Percentiles rank a stretch among this genome's conserved stretches.
phyloP scores from a whole-genome alignment of 2,797 vertebrate species.

The Psittacula echo region DNA sequence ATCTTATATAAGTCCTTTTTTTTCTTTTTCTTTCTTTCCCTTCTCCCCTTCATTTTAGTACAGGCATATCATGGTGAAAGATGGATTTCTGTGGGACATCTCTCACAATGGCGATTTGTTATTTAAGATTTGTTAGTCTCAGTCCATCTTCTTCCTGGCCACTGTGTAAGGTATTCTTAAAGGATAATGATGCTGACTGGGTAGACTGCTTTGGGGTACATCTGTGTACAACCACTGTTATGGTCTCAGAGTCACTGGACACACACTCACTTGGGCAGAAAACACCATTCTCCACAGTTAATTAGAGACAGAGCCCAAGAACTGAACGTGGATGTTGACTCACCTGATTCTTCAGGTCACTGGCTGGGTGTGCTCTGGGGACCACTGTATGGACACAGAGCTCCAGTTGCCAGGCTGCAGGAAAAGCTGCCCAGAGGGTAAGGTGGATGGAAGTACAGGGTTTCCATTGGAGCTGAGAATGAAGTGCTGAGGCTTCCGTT shows the following conservation, averaged over 20 bases:
- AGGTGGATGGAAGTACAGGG: background rate
- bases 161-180: background rate
- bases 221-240: background rate
- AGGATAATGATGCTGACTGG: background rate
- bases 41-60: background rate
- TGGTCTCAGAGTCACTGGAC: background rate
- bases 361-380: background rate
- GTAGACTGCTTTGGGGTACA: background rate
- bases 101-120: background rate
- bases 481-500: background rate
- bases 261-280: background rate
- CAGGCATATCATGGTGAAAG: background rate
- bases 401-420: background rate
- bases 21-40: background rate
- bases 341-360: background rate
- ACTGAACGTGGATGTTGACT: background rate
- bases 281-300: background rate
- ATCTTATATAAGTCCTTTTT: background rate
- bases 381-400: background rate
- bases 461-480: background rate
- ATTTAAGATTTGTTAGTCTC: background rate
- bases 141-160: background rate
- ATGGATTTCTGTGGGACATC: background rate
- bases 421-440: background rate
- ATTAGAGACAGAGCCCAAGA: background rate